phyloP scores from a whole-genome alignment of 2,888 invertebrate genomes.

The Apoda limacodes region DNA sequence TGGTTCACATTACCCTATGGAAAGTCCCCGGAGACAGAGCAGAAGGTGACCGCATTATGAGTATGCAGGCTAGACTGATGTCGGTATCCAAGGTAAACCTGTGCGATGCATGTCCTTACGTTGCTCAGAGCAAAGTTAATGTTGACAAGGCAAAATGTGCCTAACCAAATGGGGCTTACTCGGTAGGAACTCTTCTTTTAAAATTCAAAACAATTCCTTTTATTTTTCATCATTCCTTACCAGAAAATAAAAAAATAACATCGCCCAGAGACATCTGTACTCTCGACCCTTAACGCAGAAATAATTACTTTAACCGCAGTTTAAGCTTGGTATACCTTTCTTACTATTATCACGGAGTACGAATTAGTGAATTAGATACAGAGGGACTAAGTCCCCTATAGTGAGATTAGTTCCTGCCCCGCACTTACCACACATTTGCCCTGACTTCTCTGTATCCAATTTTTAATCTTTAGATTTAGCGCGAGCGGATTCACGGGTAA shows the following conservation, averaged over 20 bases:
- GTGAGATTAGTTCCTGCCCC: no score
- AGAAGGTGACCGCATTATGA: slow-evolving; percentile 58
- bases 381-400: no score
- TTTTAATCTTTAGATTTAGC: no score
- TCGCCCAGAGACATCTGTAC: slow-evolving; percentile 73
- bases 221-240: no score
- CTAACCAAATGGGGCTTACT: slow-evolving; percentile 70
- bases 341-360: no score
- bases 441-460: no score
- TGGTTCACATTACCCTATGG: slow-evolving; percentile 56
- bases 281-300: slow-evolving; percentile 76
- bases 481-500: no score
- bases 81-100: slow-evolving; percentile 52
- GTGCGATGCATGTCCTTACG: slow-evolving; percentile 36
- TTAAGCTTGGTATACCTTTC: no score
- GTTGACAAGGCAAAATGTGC: slow-evolving; percentile 35
- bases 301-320: no score
- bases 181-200: slow-evolving; percentile 42
- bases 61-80: slow-evolving; percentile 38
- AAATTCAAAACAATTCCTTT: no score
- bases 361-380: no score
- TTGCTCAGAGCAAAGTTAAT: slow-evolving; percentile 67
- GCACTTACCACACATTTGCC: no score
- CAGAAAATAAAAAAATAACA: background rate
- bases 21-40: slow-evolving; percentile 68